A percentile compares a stretch with the other conserved stretches of the same genome.
Evolutionary conservation across 2,888 invertebrate genomes (phyloP).

Genomic region (Cataglyphis rosenhaueri): DNA sequence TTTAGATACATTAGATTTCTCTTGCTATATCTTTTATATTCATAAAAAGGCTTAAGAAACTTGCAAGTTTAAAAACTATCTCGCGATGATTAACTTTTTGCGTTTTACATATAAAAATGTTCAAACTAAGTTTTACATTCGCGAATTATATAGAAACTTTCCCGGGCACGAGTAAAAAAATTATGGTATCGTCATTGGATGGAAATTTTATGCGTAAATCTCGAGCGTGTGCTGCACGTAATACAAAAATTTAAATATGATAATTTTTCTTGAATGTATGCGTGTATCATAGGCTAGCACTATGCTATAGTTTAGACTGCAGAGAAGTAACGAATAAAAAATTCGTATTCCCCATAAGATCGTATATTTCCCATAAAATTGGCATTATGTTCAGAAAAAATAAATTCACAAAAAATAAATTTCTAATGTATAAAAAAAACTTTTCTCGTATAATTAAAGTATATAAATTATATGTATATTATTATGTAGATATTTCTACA

Average conservation of each 20-base stretch:
- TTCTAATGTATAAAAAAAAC: background rate
- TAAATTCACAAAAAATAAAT: background rate
- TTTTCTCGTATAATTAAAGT: background rate
- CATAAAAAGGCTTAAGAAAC: conserved; percentile 1
- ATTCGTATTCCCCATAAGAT: too few relatives aligned
- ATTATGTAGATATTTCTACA: background rate
- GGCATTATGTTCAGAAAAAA: conserved; percentile 29
- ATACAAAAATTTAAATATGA: conserved; percentile 45
- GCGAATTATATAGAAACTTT: conserved; percentile 38
- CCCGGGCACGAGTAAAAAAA: conserved; percentile 1
- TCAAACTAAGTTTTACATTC: conserved; percentile 30
- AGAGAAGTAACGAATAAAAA: conserved; percentile 27
- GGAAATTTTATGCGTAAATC: conserved; percentile 24
- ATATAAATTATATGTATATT: background rate
- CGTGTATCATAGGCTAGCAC: conserved; percentile 49
- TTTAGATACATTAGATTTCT: background rate
- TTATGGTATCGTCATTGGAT: conserved; percentile 29
- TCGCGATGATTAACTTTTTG: conserved; percentile 24
- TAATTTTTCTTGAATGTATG: conserved; percentile 41
- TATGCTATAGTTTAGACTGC: conserved; percentile 21
- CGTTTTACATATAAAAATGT: conserved; percentile 18
- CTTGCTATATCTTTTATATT: background rate
- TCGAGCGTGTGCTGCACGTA: background rate
- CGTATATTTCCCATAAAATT: background rate
- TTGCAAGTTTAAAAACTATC: conserved; percentile 19